Evolutionary conservation across 2,888 invertebrate genomes (phyloP).

Genomic region (Aphodius granarius): DNA sequence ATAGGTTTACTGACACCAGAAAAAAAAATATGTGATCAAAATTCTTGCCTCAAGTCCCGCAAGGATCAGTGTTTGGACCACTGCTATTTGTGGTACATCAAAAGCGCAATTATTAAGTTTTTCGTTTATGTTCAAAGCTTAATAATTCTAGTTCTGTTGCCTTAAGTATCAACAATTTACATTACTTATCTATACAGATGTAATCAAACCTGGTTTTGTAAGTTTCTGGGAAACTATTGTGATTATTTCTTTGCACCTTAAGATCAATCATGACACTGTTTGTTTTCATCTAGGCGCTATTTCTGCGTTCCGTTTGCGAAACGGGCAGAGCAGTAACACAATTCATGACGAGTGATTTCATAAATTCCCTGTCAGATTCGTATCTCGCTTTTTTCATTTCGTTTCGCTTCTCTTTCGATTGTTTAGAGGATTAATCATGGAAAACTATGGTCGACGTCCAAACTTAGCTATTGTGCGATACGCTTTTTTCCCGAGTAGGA

Average conservation of each 20-base stretch:
- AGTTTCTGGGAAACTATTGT: not conserved
- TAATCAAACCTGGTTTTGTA: too few species aligned
- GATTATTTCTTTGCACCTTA: not conserved
- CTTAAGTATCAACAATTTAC: too few species aligned
- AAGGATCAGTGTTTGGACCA: too few species aligned
- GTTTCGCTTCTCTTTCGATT: not conserved
- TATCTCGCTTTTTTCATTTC: not conserved
- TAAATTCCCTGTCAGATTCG: not conserved
- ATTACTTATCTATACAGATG: too few species aligned
- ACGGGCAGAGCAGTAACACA: not conserved
- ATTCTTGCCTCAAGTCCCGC: too few species aligned
- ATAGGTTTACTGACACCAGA: too few species aligned
- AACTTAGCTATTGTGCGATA: not conserved
- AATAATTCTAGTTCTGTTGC: too few species aligned
- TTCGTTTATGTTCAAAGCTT: too few species aligned
- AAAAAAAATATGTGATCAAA: too few species aligned
- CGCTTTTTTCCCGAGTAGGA: not conserved
- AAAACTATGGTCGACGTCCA: constrained; percentile 8
- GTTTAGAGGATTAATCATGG: constrained; percentile 5
- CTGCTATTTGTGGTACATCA: too few species aligned
- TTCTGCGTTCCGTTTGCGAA: not conserved
- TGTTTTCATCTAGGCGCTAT: not conserved
- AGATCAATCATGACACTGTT: not conserved
- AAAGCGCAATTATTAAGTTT: too few species aligned
- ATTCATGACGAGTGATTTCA: not conserved